Percentiles rank a stretch among this genome's conserved stretches.
phyloP scores from a whole-genome alignment of 2,113 vertebrate species.

The Alethe diademata region DNA sequence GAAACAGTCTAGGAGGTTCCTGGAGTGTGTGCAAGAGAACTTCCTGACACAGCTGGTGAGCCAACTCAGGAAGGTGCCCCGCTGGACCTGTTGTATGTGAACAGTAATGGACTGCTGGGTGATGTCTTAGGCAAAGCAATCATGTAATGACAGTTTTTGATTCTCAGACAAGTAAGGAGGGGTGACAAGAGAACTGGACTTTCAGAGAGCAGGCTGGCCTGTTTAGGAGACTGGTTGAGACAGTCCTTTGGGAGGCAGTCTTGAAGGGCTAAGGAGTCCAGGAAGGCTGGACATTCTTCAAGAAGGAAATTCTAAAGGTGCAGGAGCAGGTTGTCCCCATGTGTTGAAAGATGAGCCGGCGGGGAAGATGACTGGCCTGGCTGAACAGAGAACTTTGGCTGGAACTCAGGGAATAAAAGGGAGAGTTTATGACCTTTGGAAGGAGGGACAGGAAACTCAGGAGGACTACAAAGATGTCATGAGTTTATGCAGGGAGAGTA shows the following conservation, averaged over 20 bases:
- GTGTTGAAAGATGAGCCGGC: background rate
- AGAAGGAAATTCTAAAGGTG: background rate
- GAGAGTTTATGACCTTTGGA: background rate
- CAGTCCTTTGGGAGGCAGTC: background rate
- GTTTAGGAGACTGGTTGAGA: background rate
- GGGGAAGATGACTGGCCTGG: background rate
- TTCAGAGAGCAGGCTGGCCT: background rate
- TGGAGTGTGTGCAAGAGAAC: background rate
- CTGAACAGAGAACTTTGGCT: background rate
- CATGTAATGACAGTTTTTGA: background rate
- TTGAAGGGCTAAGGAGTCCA: background rate
- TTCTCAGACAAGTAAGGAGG: background rate
- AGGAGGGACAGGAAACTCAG: background rate
- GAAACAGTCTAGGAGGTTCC: background rate
- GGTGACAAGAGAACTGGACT: background rate
- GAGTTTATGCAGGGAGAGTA: background rate
- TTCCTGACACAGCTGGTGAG: background rate
- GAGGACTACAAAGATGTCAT: background rate
- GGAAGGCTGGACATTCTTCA: background rate
- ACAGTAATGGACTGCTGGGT: background rate
- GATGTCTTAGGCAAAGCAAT: background rate
- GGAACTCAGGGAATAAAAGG: background rate
- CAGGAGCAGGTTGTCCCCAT: background rate
- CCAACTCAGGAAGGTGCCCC: background rate
- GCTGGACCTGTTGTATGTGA: background rate